Conservation (phyloP, 2,888 invertebrate genomes). For the Lochmaea capreae region DNA sequence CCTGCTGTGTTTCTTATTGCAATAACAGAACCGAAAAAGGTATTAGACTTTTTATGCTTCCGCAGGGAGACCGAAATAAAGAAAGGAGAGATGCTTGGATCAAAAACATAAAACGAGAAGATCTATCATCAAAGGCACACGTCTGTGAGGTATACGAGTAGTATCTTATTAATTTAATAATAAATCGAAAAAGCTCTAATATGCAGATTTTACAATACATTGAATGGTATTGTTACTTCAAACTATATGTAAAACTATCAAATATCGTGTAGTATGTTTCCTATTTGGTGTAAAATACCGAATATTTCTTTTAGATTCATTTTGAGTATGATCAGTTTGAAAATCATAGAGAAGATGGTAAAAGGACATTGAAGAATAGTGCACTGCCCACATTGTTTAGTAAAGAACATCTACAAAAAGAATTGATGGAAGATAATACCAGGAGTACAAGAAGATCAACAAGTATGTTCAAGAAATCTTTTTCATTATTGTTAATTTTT, state of each 20-base stretch:
- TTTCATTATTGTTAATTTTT: not conserved
- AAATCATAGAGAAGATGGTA: constrained; percentile 30
- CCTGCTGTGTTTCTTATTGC: constrained; percentile 26
- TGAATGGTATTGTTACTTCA: not conserved
- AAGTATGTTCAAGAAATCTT: constrained; percentile 6
- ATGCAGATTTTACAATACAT: not conserved
- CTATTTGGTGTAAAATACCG: not conserved
- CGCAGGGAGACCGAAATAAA: constrained; percentile 26
- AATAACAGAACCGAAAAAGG: constrained; percentile 22
- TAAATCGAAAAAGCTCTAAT: not conserved
- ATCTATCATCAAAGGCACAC: constrained; percentile 15
- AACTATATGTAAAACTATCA: not conserved
- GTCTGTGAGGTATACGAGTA: constrained; percentile 26
- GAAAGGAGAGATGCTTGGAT: constrained; percentile 29
- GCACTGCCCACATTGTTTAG: constrained; percentile 32
- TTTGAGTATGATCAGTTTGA: constrained; percentile 36
- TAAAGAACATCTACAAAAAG: not conserved
- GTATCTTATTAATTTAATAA: not conserved
- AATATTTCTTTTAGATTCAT: constrained; percentile 31
- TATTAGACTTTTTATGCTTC: constrained; percentile 22
- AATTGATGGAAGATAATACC: not conserved
- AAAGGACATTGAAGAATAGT: constrained; percentile 22
- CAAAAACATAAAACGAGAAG: constrained; percentile 21
- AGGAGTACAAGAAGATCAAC: constrained; percentile 8
- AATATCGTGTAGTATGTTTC: not conserved